Conservation (phyloP, 2,888 invertebrate genomes). For the Patella ulyssiponensis region DNA sequence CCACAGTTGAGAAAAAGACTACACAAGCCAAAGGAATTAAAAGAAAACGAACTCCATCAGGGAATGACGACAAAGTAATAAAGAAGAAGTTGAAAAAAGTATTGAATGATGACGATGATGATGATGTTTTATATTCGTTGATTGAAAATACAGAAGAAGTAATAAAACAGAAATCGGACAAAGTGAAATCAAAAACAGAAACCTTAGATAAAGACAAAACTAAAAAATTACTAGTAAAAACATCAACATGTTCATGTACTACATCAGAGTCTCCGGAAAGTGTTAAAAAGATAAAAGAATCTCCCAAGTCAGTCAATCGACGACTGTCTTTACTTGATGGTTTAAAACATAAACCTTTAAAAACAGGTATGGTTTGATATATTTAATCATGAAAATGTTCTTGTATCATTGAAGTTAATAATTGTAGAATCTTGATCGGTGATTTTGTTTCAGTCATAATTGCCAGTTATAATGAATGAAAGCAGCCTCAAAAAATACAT, state of each 20-base stretch:
- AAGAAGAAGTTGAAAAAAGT: slow-evolving; percentile 10
- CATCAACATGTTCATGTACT: not conserved
- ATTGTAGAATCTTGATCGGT: too few species aligned
- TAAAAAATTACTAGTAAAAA: not conserved
- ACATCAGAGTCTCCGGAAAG: not conserved
- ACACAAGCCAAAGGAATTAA: not conserved
- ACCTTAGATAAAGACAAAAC: not conserved
- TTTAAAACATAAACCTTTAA: not conserved
- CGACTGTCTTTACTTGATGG: not conserved
- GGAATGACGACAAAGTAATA: not conserved
- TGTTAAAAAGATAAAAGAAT: not conserved
- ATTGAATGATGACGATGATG: slow-evolving; percentile 41
- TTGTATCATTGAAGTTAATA: too few species aligned
- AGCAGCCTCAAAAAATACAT: too few species aligned
- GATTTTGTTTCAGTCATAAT: too few species aligned
- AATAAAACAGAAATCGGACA: slow-evolving; percentile 6
- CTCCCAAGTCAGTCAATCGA: not conserved
- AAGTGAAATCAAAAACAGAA: slow-evolving; percentile 2
- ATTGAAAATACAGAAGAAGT: slow-evolving; percentile 27
- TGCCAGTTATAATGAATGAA: too few species aligned
- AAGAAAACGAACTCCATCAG: not conserved
- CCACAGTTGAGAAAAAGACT: too few species aligned
- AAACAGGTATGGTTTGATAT: not conserved
- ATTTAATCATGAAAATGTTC: too few species aligned
- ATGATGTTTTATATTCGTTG: slow-evolving; percentile 52